Evolutionary conservation across 1,140 invertebrate genomes (phyloP), one percentile per base, ranked within the genome.

Genomic region (Drosophila sproati): DNA sequence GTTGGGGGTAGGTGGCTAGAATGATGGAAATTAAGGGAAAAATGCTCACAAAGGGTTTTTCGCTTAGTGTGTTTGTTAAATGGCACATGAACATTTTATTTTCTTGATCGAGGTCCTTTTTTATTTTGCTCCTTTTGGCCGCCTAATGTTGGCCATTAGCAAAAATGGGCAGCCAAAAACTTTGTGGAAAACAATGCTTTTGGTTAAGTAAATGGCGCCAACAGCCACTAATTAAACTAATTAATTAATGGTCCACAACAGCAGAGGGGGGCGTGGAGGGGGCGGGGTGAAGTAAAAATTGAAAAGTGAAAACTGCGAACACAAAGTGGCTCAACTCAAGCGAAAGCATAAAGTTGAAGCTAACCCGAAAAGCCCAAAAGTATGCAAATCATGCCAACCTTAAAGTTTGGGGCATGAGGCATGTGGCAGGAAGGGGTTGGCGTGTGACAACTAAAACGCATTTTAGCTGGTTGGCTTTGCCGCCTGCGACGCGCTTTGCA

Each of bases 41-140:
- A 85, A 85, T 89, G 78, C 34, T 54, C 81, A 55, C 86, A 85
- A 68, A 89, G 79, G 81, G 83, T 78, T 20, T 20, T 20, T 88
- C 77, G 70, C 83, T 78, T 66, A 70, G 85, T 78, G 73, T 89
- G 20, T 88, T 89, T 88, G 85, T 80, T 89, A 77, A 89, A 89
- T 88, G 85, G 80, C 71, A 90, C 85, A 90, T 85, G 71, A 75
- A 74, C 59, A 75, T 80, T 43, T 43, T n/a, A 75, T 80, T 43
- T 43, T n/a, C 10, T 83, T 88, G 78, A 88, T 88, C 80, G 83
- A 77, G 56, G 67, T 70, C 75, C 69, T 54, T 69, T 78, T 75
- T 64, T 35, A 37, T 52, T 7, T 31, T 32, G 41, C 3, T 5
- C 8, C 5, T 47, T 43, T 47, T 31, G 45, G 57, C 43, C 32